Evolutionary conservation across 2,797 vertebrate genomes (phyloP).

Genomic region (Aeoliscus strigatus): DNA sequence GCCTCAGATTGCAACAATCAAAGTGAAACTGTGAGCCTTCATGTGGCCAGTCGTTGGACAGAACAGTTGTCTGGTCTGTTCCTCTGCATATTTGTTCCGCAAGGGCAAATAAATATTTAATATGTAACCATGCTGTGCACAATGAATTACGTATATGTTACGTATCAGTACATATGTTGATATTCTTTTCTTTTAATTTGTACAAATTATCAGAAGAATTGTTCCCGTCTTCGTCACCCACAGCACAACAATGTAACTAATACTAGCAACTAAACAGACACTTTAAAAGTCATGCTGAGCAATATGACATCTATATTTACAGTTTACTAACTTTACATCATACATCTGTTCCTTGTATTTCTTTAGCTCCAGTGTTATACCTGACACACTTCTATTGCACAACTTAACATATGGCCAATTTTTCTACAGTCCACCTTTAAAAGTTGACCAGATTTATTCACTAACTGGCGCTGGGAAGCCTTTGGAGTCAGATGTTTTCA

Average conservation of each 20-base stretch:
- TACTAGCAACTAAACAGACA: slow-evolving; percentile 6
- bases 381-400: slow-evolving; percentile 7
- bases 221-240: slow-evolving; percentile 1
- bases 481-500: slow-evolving; percentile 32
- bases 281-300: slow-evolving; percentile 6
- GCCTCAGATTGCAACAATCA: slow-evolving; percentile 1
- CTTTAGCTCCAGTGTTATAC: neutral
- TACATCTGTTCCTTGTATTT: slow-evolving; percentile 13
- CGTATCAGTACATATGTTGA: too few relatives aligned
- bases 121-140: neutral
- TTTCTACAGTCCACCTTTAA: slow-evolving; percentile 1
- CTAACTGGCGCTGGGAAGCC: slow-evolving; percentile 59
- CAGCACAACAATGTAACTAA: slow-evolving; percentile 2
- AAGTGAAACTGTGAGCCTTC: neutral
- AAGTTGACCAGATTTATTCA: slow-evolving; percentile 39
- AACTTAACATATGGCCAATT: slow-evolving; percentile 13
- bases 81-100: slow-evolving; percentile 16
- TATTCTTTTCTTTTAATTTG: neutral
- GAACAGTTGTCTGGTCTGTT: slow-evolving; percentile 14
- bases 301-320: slow-evolving; percentile 6
- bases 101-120: too few relatives aligned
- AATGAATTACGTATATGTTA: neutral
- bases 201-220: neutral
- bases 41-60: neutral
- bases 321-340: slow-evolving; percentile 1